Percentiles rank a stretch among this genome's conserved stretches.
These are phyloP conservation scores for Pampus argenteus DNA, from an alignment of 2,797 vertebrate genomes.

Conservation along the genomic window DNA sequence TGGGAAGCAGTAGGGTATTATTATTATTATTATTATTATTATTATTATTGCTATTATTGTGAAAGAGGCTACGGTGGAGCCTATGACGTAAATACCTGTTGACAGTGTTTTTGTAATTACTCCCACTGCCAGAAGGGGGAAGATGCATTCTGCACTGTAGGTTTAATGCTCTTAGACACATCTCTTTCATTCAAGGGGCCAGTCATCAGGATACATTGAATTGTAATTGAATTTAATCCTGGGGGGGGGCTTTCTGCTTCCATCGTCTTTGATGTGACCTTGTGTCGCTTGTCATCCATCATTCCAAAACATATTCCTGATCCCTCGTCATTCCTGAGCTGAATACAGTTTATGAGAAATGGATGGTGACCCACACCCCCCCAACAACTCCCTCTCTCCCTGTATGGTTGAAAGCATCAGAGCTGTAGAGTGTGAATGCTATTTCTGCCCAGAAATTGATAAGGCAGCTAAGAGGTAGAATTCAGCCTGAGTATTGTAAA, in stretches of 20 bases:
- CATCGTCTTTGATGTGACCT: slow-evolving; percentile 48
- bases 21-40: background rate
- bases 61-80: too few relatives aligned
- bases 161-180: background rate
- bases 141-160: too few relatives aligned
- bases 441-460: slow-evolving; percentile 14
- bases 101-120: too few relatives aligned
- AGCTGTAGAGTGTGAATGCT: background rate
- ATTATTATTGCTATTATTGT: too few relatives aligned
- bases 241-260: slow-evolving; percentile 1
- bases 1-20: background rate
- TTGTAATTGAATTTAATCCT: slow-evolving; percentile 40
- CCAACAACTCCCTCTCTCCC: background rate
- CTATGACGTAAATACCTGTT: too few relatives aligned
- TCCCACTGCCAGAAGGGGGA: too few relatives aligned
- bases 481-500: background rate
- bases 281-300: slow-evolving; percentile 54
- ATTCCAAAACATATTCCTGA: slow-evolving; percentile 26
- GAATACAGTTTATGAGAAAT: slow-evolving; percentile 19
- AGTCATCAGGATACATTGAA: slow-evolving; percentile 20
- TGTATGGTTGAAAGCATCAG: background rate
- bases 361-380: slow-evolving; percentile 17
- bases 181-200: slow-evolving; percentile 11
- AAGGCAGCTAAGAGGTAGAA: background rate
- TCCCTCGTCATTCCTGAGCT: slow-evolving; percentile 13